A percentile compares a stretch with the other conserved stretches of the same genome.
Conservation (phyloP, 2,888 invertebrate genomes). For the Diarsia brunnea region DNA sequence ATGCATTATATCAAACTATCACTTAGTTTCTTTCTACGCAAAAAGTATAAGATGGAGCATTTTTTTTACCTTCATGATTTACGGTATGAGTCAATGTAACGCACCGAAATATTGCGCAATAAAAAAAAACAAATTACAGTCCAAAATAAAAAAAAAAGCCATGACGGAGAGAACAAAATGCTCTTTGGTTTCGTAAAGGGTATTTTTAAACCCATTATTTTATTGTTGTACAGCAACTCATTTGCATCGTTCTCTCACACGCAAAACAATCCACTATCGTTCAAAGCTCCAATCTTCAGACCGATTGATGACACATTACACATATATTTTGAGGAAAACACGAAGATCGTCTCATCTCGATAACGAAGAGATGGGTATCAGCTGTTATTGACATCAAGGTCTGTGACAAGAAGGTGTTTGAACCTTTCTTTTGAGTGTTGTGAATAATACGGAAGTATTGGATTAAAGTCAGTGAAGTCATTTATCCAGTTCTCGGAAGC, state of each 20-base stretch:
- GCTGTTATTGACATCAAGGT: conserved; percentile 23
- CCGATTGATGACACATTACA: conserved; percentile 6
- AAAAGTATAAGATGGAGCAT: too few relatives aligned
- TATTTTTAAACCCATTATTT: too few relatives aligned
- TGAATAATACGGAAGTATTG: conserved; percentile 1
- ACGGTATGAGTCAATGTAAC: too few relatives aligned
- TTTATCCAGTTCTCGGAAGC: not conserved
- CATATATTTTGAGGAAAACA: conserved; percentile 22
- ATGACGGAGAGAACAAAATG: too few relatives aligned
- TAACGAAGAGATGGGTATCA: conserved; percentile 28
- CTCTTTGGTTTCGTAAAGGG: too few relatives aligned
- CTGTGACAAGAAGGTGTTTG: not conserved
- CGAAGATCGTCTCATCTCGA: conserved; percentile 40
- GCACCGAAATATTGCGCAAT: too few relatives aligned
- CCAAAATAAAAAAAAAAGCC: too few relatives aligned
- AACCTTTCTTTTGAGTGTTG: conserved; percentile 17
- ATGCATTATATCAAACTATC: too few relatives aligned
- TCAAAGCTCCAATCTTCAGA: not conserved
- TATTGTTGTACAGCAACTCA: too few relatives aligned
- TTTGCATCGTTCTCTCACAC: not conserved
- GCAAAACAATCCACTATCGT: conserved; percentile 10
- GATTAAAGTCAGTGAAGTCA: not conserved
- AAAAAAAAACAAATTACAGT: too few relatives aligned
- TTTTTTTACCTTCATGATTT: too few relatives aligned
- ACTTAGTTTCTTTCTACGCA: too few relatives aligned